Evolutionary conservation across 2,113 vertebrate genomes (phyloP).

Genomic region (Odobenus rosmarus): DNA sequence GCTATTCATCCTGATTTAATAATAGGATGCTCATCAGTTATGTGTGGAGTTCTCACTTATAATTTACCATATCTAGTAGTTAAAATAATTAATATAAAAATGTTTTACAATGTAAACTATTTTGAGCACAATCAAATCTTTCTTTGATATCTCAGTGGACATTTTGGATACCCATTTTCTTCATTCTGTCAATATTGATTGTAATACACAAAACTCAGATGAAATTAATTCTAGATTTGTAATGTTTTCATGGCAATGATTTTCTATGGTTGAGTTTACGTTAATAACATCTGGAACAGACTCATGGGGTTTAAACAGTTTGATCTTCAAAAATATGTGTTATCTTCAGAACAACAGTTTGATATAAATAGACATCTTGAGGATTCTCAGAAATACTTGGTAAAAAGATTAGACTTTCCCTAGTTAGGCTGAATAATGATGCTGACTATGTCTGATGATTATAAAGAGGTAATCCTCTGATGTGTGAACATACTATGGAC

Average conservation of each 20-base stretch:
- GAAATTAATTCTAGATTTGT: neutral
- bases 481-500: neutral
- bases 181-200: neutral
- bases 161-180: neutral
- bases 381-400: neutral
- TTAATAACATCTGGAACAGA: neutral
- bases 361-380: neutral
- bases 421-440: neutral
- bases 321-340: neutral
- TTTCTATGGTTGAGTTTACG: neutral
- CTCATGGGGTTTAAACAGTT: neutral
- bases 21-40: neutral
- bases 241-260: neutral
- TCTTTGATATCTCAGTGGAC: neutral
- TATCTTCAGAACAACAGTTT: neutral
- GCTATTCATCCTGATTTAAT: neutral
- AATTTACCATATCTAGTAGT: neutral
- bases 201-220: neutral
- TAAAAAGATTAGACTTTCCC: neutral
- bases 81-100: conserved; percentile 41
- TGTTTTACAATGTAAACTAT: conserved; percentile 17
- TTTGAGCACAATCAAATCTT: neutral
- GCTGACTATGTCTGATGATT: neutral
- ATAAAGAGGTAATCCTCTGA: neutral
- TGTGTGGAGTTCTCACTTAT: neutral